Evolutionary conservation across 2,888 invertebrate species (phyloP).

Genomic region (Lingula anatina): DNA sequence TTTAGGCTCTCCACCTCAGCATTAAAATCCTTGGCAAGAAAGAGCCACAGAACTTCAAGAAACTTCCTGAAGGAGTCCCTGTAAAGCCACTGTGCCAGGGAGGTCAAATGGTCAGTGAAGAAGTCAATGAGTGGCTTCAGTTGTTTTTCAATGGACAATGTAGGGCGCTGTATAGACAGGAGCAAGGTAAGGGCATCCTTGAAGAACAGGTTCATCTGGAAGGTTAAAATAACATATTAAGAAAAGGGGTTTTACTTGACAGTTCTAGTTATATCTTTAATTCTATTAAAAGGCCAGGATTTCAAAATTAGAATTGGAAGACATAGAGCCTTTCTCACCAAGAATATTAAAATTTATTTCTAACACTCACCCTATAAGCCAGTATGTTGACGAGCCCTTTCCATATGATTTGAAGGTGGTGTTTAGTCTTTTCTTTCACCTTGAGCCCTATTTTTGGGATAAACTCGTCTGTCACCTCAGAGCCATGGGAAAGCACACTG

Average conservation of each 20-base stretch:
- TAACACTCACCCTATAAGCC: slow-evolving; percentile 29
- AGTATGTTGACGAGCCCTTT: slow-evolving; percentile 26
- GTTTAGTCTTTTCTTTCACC: no score
- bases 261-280: no score
- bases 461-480: no score
- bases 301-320: no score
- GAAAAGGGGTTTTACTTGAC: no score
- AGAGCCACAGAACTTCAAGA: slow-evolving; percentile 32
- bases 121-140: slow-evolving; percentile 30
- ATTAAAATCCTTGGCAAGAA: slow-evolving; percentile 34
- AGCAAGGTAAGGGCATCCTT: slow-evolving; percentile 27
- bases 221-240: slow-evolving; percentile 3
- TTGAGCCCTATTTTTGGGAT: no score
- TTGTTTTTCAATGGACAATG: slow-evolving; percentile 17
- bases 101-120: slow-evolving; percentile 24
- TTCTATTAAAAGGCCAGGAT: no score
- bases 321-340: no score
- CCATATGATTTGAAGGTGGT: no score
- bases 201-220: slow-evolving; percentile 36
- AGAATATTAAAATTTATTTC: no score
- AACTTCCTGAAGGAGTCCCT: slow-evolving; percentile 22
- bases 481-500: no score
- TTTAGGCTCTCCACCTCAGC: slow-evolving; percentile 18
- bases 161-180: slow-evolving; percentile 16
- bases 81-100: slow-evolving; percentile 30